Base-by-base conservation (phyloP, 2,888 invertebrate species). In the Netelia fuscicornis region DNA sequence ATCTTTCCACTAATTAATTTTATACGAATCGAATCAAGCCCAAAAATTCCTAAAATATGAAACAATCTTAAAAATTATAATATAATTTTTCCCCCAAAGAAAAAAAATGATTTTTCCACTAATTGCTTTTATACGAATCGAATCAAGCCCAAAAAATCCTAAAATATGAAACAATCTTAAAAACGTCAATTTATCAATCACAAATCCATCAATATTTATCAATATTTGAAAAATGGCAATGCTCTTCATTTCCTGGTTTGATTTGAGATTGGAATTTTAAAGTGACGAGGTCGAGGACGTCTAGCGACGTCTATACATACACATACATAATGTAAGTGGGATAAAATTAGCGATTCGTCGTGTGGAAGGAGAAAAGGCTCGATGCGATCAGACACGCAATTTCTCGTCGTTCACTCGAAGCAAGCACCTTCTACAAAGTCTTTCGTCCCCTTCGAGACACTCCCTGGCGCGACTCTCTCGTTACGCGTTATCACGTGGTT, bases 221-320 rank as follows among this genome's bases (percentile, higher is more conserved):
- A 2, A 0, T 48, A 48, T 48, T 48, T 48, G 11, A 56, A 56
- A n/a, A 52, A 5, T 52, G 2, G 0, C 52, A 13, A 56, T 20
- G 56, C 17, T 56, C n/a, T 56, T 56, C 1, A 56, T n/a, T 56
- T 56, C 20, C 56, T 8, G 56, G 20, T n/a, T n/a, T 13, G 37
- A 65, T 77, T 60, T 67, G 64, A 23, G 44, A 13, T 62, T 81
- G 62, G 67, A 48, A 70, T 81, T 84, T 78, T 58, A 56, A 37
- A 56, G 74, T 72, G 81, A 81, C 37, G 72, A 74, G 81, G 68
- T 84, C 81, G 84, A 81, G 84, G 81, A 81, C 77, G 64, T 17
- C 65, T 23, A 62, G 42, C 54, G 17, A 54, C 13, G 44, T 10
- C 9, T 48, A 48, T 48, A 17, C 52, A 56, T 9, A 42, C 11